These are phyloP conservation scores for Tipula confusa DNA, from an alignment of 2,888 invertebrate genomes.

Conservation along the genomic window DNA sequence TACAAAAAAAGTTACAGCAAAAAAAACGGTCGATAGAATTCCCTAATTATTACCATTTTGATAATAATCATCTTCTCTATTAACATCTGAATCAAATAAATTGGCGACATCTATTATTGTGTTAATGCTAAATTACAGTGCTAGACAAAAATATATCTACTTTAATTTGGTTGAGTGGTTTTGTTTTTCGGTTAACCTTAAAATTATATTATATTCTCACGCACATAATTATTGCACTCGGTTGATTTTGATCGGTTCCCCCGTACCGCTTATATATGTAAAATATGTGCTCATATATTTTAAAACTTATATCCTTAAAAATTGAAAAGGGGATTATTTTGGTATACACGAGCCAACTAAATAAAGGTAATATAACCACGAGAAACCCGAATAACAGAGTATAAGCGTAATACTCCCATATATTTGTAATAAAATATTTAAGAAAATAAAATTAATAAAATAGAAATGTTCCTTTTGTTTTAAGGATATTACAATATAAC, in stretches of 20 bases:
- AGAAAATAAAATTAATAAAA: conserved; percentile 20
- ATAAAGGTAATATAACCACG: conserved; percentile 5
- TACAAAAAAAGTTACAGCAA: too few species aligned
- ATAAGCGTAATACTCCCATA: not conserved
- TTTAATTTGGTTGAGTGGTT: not conserved
- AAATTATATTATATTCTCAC: not conserved
- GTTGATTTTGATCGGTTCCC: not conserved
- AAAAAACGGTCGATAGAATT: too few species aligned
- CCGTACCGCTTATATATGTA: not conserved
- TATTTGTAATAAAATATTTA: not conserved
- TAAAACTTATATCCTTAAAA: not conserved
- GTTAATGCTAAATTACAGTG: not conserved
- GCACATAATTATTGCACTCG: not conserved
- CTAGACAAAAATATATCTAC: not conserved
- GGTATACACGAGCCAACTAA: not conserved
- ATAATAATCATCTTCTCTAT: not conserved
- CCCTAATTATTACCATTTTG: not conserved
- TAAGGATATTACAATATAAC: not conserved
- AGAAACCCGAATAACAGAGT: not conserved
- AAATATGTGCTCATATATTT: not conserved
- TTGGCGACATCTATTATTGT: not conserved
- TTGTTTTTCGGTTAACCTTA: not conserved
- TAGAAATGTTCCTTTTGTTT: not conserved
- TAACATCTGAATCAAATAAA: not conserved
- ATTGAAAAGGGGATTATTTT: too few species aligned